phyloP scores from a whole-genome alignment of 1,140 invertebrate genomes.

The Cryptotermes secundus region DNA sequence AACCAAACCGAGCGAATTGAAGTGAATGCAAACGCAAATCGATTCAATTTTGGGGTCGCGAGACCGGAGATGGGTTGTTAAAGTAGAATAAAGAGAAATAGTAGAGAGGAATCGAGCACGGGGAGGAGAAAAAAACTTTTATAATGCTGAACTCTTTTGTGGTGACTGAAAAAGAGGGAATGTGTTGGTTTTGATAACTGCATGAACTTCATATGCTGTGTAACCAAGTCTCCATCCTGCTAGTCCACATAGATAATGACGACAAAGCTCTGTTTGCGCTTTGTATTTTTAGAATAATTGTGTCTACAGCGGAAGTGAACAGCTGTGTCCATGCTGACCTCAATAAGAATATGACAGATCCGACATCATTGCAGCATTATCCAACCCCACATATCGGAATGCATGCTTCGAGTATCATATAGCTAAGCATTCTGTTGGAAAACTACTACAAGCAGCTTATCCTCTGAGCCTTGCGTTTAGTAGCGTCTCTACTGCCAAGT shows the following conservation, averaged over 20 bases:
- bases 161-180: not conserved
- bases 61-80: constrained; percentile 17
- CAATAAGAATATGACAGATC: too few species aligned
- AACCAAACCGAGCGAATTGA: constrained; percentile 5
- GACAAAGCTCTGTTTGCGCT: not conserved
- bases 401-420: too few species aligned
- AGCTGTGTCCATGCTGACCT: too few species aligned
- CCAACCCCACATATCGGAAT: too few species aligned
- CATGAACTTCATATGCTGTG: not conserved
- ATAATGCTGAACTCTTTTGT: constrained; percentile 10
- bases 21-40: constrained; percentile 11
- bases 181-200: not conserved
- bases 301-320: not conserved
- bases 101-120: not conserved
- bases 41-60: constrained; percentile 17
- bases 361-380: too few species aligned
- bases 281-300: not conserved
- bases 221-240: not conserved
- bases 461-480: too few species aligned
- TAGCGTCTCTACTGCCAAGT: too few species aligned
- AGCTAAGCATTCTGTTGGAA: too few species aligned
- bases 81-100: constrained; percentile 20
- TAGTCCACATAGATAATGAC: not conserved
- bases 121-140: not conserved
- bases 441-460: too few species aligned